A percentile compares a stretch with the other conserved stretches of the same genome.
Conservation (phyloP, 2,888 invertebrate species). For the Hirtodrosophila alboralis region DNA sequence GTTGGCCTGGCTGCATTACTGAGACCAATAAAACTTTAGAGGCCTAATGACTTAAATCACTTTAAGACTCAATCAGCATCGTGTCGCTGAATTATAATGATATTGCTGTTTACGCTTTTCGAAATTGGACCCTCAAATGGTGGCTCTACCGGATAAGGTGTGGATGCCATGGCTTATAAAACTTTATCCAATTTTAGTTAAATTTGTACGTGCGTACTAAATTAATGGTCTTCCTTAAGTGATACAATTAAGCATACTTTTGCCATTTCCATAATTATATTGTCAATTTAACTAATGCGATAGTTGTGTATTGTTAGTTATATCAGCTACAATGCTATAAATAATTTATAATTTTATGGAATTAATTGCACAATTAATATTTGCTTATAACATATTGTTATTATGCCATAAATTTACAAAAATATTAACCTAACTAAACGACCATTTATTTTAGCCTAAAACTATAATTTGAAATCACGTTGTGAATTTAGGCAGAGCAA, state of each 20-base stretch:
- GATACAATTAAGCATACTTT: constrained; percentile 18
- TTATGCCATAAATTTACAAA: no score
- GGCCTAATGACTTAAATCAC: constrained; percentile 67
- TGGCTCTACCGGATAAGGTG: neutral
- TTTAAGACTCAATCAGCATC: constrained; percentile 71
- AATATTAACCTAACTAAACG: no score
- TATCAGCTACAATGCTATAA: no score
- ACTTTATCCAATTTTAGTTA: constrained; percentile 10
- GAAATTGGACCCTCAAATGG: neutral
- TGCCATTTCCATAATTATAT: constrained; percentile 5
- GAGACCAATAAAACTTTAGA: constrained; percentile 62
- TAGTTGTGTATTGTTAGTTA: constrained; percentile 6
- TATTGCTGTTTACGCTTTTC: constrained; percentile 5
- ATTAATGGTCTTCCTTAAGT: constrained; percentile 23
- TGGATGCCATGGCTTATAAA: neutral
- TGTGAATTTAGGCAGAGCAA: no score
- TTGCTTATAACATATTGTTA: no score
- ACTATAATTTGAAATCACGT: no score
- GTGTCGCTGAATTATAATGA: constrained; percentile 48
- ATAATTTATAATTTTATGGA: no score
- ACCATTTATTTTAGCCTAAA: no score
- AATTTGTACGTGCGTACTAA: constrained; percentile 19
- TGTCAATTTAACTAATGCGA: constrained; percentile 9
- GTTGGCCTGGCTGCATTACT: constrained; percentile 23
- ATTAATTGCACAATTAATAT: no score